Evolutionary conservation across 2,113 vertebrate genomes (phyloP).

Genomic region (Apodemus sylvaticus): DNA sequence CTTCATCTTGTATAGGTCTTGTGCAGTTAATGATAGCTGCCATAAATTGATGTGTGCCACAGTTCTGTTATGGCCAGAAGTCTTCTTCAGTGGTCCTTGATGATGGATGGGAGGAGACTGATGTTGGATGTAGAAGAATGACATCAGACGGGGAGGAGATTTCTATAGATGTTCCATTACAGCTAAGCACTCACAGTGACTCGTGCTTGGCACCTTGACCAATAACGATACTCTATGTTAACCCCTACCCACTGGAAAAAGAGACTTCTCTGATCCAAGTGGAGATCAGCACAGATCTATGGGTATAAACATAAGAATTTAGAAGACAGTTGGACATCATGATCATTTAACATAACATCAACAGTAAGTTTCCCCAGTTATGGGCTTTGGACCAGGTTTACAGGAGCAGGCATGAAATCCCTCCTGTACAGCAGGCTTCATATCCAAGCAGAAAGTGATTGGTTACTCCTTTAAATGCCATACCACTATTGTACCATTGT

Average conservation of each 20-base stretch:
- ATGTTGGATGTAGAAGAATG: no score
- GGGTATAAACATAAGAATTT: not conserved
- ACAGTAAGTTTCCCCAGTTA: not conserved
- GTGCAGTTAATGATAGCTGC: not conserved
- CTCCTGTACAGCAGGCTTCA: not conserved
- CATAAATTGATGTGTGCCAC: not conserved
- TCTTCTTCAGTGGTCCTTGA: not conserved
- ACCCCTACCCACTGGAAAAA: not conserved
- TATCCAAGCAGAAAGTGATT: not conserved
- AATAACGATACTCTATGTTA: not conserved
- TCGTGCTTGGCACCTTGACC: not conserved
- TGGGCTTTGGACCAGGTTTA: not conserved
- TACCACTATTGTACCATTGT: not conserved
- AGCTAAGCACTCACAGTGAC: not conserved
- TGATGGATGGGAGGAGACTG: not conserved
- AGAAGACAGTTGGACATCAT: not conserved
- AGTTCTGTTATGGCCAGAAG: not conserved
- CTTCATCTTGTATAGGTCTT: not conserved
- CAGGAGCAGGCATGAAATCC: not conserved
- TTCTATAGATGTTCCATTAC: not conserved
- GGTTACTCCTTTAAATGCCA: not conserved
- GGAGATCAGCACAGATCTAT: not conserved
- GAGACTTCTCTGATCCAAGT: not conserved
- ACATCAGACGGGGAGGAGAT: no score
- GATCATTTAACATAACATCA: not conserved